Evolutionary conservation across 2,797 vertebrate genomes (phyloP), one percentile per base, ranked within the genome.

Genomic region (Alosa sapidissima): DNA sequence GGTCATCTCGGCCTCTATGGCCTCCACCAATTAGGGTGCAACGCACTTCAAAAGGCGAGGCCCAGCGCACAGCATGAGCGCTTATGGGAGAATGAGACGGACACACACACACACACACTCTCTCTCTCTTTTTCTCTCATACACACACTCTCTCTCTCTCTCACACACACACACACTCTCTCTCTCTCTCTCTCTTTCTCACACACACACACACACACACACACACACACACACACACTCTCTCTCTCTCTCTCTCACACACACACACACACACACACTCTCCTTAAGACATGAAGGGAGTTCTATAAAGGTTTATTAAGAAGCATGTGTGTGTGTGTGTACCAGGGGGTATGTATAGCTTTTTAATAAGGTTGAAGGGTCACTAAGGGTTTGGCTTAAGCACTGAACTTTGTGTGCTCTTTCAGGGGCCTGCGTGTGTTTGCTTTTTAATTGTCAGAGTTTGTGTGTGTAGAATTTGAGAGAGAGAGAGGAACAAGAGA

Each of bases 11-110:
- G 96, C 96, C 96, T 97, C 97, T 98, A 96, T 95, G 96, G 97
- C 98, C 98, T 97, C 96, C 97, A 97, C 98, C 98, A 99, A 99
- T 99, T 99, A 99, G 96, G 96, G 95, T 92, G 90, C 95, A 95
- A 96, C 92, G 93, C 92, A 97, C 97, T 98, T 99, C 97, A 99
- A 99, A 96, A 96, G 96, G 92, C 93, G 91, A 94, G 93, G 96
- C 96, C 95, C 91, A 94, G 94, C 94, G 94, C 96, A 94, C 97
- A 95, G 96, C 96, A 90, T 97, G 97, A 96, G 96, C 95, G 96
- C 97, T 96, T 95, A 96, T 93, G 94, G 94, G 93, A 95, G 93
- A 96, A 96, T 96, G 95, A 94, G 94, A 91, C 90, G 62, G 62
- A 68, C 62, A 68, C 62, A 68, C 68, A 28, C 24, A 16, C 24